Conservation (phyloP, 2,888 invertebrate species). For the Tanypteryx hageni region DNA sequence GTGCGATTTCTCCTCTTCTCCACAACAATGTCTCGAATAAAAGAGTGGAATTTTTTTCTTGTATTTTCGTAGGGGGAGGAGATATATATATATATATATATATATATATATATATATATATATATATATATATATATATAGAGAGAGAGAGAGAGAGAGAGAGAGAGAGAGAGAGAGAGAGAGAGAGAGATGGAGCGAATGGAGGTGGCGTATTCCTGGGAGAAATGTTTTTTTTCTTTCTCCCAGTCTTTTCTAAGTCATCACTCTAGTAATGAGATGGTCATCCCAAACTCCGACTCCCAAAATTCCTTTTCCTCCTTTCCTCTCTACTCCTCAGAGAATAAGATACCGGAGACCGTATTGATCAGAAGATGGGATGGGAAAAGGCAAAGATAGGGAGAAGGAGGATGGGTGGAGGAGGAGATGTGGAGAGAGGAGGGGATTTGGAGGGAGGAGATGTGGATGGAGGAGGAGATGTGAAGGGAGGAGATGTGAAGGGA, state of each 20-base stretch:
- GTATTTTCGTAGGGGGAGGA: neutral
- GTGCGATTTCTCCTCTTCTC: neutral
- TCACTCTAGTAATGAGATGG: slow-evolving; percentile 16
- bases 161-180: too few species aligned
- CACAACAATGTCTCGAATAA: slow-evolving; percentile 15
- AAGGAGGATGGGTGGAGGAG: neutral
- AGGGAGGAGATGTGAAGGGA: neutral
- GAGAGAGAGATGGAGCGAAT: neutral
- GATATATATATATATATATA: too few species aligned
- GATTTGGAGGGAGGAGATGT: too few species aligned
- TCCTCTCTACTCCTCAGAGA: neutral
- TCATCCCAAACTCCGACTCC: neutral
- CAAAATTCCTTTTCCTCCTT: neutral
- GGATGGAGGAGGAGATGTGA: neutral
- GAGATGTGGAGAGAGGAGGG: neutral
- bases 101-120: too few species aligned
- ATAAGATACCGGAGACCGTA: neutral
- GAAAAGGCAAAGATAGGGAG: neutral
- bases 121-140: too few species aligned
- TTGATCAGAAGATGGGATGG: neutral
- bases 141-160: too few species aligned
- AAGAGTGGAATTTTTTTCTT: neutral
- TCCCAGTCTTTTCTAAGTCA: neutral
- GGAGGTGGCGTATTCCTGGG: neutral
- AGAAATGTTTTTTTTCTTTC: neutral